Evolutionary conservation across 1,140 invertebrate genomes (phyloP).

Genomic region (Dryas iulia): DNA sequence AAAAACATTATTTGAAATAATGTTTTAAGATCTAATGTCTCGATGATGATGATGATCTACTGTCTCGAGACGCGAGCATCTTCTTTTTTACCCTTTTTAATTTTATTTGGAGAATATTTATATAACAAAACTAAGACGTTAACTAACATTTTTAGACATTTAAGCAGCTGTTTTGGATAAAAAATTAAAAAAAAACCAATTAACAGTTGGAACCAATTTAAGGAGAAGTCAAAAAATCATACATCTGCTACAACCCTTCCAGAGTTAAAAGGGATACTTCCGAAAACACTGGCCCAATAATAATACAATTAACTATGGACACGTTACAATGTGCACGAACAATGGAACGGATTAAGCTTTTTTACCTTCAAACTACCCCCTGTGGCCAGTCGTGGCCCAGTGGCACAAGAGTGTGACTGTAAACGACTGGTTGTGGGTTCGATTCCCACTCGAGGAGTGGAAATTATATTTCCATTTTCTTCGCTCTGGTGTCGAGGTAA

Average conservation of each 20-base stretch:
- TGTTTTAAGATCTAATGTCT: no score
- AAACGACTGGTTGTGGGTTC: no score
- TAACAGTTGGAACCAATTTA: slow-evolving; percentile 57
- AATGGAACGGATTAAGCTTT: slow-evolving; percentile 42
- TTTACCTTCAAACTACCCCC: neutral
- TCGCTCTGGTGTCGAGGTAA: no score
- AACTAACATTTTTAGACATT: neutral
- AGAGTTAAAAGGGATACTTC: slow-evolving; percentile 38
- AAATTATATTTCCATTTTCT: no score
- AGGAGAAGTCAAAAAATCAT: slow-evolving; percentile 56
- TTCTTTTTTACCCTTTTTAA: no score
- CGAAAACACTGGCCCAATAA: slow-evolving; percentile 51
- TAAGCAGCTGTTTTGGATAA: slow-evolving; percentile 31
- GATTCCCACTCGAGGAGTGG: no score
- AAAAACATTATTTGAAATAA: no score
- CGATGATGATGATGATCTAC: no score
- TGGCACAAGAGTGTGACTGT: no score
- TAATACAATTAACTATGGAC: slow-evolving; percentile 52
- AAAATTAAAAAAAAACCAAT: slow-evolving; percentile 42
- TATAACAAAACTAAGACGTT: neutral
- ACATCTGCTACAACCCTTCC: slow-evolving; percentile 66
- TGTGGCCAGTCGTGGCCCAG: no score
- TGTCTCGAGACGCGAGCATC: no score
- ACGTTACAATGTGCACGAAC: slow-evolving; percentile 32
- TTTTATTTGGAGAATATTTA: no score